Percentiles rank a stretch among this genome's conserved stretches.
Evolutionary conservation across 2,113 vertebrate genomes (phyloP).

Genomic region (Macquaria australasica): DNA sequence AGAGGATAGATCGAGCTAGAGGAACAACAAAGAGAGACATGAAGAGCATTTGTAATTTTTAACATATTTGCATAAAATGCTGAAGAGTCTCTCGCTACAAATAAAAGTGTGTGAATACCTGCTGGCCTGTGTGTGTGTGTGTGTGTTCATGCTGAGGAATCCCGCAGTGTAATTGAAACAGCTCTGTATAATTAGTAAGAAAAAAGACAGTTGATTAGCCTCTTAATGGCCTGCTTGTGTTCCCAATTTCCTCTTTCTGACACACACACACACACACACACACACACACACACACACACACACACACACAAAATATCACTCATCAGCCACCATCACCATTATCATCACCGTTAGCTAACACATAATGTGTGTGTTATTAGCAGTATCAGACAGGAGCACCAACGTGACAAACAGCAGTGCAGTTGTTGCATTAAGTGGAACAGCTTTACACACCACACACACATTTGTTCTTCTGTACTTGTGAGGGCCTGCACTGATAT

Average conservation of each 20-base stretch:
- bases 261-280: conserved; percentile 41
- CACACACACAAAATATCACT: conserved; percentile 14
- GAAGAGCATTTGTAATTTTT: conserved; percentile 4
- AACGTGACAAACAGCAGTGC: background rate
- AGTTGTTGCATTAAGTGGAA: background rate
- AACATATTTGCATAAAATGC: conserved; percentile 10
- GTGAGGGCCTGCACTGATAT: background rate
- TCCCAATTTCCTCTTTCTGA: conserved; percentile 37
- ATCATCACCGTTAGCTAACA: conserved; percentile 40
- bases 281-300: conserved; percentile 22
- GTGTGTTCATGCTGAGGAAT: conserved; percentile 33
- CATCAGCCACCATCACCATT: conserved; percentile 51
- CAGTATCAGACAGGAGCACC: background rate
- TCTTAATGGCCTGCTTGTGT: conserved; percentile 53
- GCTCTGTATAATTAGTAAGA: conserved; percentile 68
- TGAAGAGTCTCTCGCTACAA: conserved; percentile 12
- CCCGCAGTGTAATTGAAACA: conserved; percentile 64
- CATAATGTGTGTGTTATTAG: conserved; percentile 13
- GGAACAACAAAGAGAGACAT: background rate
- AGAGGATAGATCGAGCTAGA: background rate
- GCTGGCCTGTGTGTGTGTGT: conserved; percentile 4
- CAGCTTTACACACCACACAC: background rate
- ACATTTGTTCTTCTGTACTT: background rate
- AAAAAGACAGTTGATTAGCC: conserved; percentile 72
- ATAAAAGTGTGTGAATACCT: conserved; percentile 27